Evolutionary conservation across 2,113 vertebrate genomes (phyloP).

Genomic region (Vimba vimba): DNA sequence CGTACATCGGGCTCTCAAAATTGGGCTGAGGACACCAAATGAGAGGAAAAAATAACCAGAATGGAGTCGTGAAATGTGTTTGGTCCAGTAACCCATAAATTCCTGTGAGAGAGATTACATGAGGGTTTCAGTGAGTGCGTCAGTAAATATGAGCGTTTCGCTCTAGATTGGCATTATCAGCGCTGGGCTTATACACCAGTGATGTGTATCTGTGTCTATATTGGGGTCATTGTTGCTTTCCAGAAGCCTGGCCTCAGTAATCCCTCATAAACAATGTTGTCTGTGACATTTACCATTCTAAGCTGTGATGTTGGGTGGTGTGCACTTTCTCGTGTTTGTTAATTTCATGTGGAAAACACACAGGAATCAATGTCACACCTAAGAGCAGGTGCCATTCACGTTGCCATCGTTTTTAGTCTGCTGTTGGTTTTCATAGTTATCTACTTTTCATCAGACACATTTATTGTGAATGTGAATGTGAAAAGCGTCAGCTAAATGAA

Average conservation of each 20-base stretch:
- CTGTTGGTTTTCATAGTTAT: neutral
- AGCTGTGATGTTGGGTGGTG: slow-evolving; percentile 30
- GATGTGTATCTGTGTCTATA: slow-evolving; percentile 76
- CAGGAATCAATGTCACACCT: neutral
- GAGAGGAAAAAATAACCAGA: neutral
- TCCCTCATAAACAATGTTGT: slow-evolving; percentile 74
- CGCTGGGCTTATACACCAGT: slow-evolving; percentile 65
- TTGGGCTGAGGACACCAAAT: slow-evolving; percentile 51
- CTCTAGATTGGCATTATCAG: slow-evolving; percentile 61
- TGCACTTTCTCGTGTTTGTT: slow-evolving; percentile 47
- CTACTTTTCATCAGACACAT: neutral
- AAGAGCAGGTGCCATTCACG: neutral
- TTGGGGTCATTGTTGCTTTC: slow-evolving; percentile 71
- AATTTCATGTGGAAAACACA: neutral
- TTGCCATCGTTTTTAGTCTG: neutral
- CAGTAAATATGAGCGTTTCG: slow-evolving; percentile 46
- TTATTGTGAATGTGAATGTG: neutral
- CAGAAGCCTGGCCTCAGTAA: slow-evolving; percentile 69
- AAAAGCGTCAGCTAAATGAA: too few species aligned
- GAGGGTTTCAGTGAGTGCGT: slow-evolving; percentile 66
- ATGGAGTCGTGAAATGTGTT: slow-evolving; percentile 53
- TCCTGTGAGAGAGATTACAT: slow-evolving; percentile 67
- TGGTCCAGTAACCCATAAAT: slow-evolving; percentile 60
- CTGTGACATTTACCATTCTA: slow-evolving; percentile 70
- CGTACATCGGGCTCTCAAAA: slow-evolving; percentile 64